Evolutionary conservation across 2,888 invertebrate species (phyloP).

Genomic region (Callyntrura sp.): DNA sequence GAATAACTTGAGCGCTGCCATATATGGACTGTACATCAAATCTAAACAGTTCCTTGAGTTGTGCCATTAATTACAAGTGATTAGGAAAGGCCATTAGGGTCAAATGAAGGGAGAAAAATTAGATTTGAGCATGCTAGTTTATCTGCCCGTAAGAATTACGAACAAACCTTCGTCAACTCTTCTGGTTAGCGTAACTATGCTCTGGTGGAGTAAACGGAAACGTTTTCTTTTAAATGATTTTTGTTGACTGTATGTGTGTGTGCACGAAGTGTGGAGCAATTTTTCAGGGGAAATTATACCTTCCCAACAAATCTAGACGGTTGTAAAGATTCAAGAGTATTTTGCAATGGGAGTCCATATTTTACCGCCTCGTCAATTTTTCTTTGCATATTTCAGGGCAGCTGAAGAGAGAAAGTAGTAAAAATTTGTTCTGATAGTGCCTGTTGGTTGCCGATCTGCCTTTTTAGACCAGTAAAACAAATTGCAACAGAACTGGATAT

Average conservation of each 20-base stretch:
- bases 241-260: neutral
- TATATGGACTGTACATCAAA: conserved; percentile 71
- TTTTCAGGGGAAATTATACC: neutral
- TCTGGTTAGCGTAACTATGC: neutral
- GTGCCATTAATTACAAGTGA: conserved; percentile 80
- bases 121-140: conserved; percentile 72
- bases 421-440: no score
- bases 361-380: conserved; percentile 10
- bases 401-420: neutral
- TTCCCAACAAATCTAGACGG: neutral
- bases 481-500: neutral
- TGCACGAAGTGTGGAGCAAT: neutral
- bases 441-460: neutral
- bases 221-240: neutral
- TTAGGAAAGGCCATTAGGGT: conserved; percentile 78
- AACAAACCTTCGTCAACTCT: conserved; percentile 15
- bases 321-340: neutral
- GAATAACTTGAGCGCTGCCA: conserved; percentile 73
- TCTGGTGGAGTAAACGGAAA: neutral
- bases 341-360: neutral
- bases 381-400: neutral
- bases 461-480: neutral
- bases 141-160: neutral
- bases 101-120: conserved; percentile 77
- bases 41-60: conserved; percentile 51